phyloP scores from a whole-genome alignment of 2,797 vertebrate genomes.

The Paedocypris micromegethes region DNA sequence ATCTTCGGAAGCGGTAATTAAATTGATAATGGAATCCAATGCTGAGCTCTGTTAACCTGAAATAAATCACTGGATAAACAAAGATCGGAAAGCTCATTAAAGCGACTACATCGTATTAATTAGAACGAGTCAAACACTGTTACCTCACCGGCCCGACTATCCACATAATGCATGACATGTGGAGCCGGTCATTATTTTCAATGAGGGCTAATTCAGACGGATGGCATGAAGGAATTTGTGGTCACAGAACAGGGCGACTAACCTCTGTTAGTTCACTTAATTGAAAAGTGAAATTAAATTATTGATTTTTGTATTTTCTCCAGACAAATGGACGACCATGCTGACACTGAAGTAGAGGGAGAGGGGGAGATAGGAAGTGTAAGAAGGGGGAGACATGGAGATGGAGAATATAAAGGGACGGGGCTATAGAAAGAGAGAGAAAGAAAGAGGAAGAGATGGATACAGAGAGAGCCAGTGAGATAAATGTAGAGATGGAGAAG shows the following conservation, averaged over 20 bases:
- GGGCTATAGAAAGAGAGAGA: too few species aligned
- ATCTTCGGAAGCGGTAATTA: conserved; percentile 24
- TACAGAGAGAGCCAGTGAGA: too few species aligned
- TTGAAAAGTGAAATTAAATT: conserved; percentile 53
- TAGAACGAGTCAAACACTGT: conserved; percentile 26
- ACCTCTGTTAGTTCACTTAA: conserved; percentile 49
- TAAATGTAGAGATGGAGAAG: too few species aligned
- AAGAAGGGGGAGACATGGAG: too few species aligned
- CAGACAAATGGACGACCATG: conserved; percentile 33
- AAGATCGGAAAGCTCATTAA: conserved; percentile 37
- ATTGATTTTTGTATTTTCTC: conserved; percentile 45
- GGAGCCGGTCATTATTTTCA: conserved; percentile 39
- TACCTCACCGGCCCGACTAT: conserved; percentile 35
- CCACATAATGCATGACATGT: conserved; percentile 31
- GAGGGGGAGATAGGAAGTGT: background rate
- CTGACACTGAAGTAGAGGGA: conserved; percentile 18
- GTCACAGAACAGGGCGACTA: conserved; percentile 31
- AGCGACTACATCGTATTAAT: conserved; percentile 40
- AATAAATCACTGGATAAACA: conserved; percentile 41
- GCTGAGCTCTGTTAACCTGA: conserved; percentile 15
- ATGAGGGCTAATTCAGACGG: conserved; percentile 41
- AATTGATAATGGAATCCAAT: conserved; percentile 31
- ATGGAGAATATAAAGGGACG: too few species aligned
- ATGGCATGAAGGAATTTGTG: conserved; percentile 34
- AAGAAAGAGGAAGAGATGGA: too few species aligned